Percentiles rank a stretch among this genome's conserved stretches.
Conservation (phyloP, 2,888 invertebrate species). For the Mythimna impura region DNA sequence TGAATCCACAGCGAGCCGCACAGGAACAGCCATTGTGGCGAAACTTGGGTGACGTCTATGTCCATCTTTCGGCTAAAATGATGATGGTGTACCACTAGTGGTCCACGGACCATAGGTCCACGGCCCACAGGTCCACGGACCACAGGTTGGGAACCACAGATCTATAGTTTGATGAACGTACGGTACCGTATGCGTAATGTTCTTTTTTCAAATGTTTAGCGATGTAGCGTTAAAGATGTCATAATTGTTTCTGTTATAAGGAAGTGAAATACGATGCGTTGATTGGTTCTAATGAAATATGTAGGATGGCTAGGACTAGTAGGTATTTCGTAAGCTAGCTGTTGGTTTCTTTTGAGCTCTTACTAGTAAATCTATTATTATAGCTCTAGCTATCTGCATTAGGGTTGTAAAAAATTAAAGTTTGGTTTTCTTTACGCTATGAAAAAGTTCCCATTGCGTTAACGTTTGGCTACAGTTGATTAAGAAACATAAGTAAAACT, state of each 20-base stretch:
- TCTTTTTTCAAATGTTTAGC: constrained; percentile 15
- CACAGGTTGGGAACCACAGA: not conserved
- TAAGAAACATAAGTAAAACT: not conserved
- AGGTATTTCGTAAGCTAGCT: not conserved
- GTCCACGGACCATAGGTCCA: too few relatives aligned
- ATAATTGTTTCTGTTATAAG: not conserved
- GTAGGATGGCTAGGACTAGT: not conserved
- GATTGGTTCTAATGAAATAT: constrained; percentile 12
- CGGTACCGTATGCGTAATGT: constrained; percentile 1
- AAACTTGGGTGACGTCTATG: too few relatives aligned
- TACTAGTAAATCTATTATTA: not conserved
- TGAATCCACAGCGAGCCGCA: too few relatives aligned
- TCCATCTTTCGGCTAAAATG: too few relatives aligned
- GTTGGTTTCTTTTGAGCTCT: not conserved
- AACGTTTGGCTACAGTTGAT: not conserved
- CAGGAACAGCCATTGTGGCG: too few relatives aligned
- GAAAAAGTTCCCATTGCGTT: not conserved
- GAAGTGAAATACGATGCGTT: not conserved
- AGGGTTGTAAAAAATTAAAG: not conserved
- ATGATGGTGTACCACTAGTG: too few relatives aligned
- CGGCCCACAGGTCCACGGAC: too few relatives aligned
- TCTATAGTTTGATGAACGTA: not conserved
- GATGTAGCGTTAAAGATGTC: constrained; percentile 26
- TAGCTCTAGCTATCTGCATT: not conserved
- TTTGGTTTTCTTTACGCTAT: not conserved